Evolutionary conservation across 2,888 invertebrate genomes (phyloP), one percentile per base, ranked within the genome.

Genomic region (Epinotia nisella): DNA sequence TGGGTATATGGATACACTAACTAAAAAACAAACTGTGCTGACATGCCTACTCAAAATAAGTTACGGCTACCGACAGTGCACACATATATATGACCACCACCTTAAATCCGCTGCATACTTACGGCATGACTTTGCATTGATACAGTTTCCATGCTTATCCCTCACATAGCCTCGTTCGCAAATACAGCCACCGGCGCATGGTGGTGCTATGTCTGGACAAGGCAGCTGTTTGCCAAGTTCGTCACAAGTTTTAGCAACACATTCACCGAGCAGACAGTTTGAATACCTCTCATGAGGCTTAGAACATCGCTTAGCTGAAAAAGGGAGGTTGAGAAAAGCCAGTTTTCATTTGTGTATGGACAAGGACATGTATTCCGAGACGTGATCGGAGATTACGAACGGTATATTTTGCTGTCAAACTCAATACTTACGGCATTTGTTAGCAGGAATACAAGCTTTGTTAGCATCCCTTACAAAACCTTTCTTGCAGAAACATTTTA

Each of bases 161-260:
- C 70, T 70, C 11, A 76, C 65, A 17, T 62, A 76, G 21, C 74
- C 76, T 9, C 67, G 56, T 15, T 55, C 58, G 29, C 76, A 76
- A 13, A 68, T 53, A 21, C 76, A 76, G 15, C 70, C 76, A 1
- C 70, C 74, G 3, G 61, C 67, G 39, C 75, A 75, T 13, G 71
- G 75, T 1, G 24, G 51, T 3, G 51, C 45, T 17, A 73, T 49
- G n/a, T 19, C 17, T 2, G 71, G 59, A n/a, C 71, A 71, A 39
- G 65, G 13, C 5, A 74, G 60, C 2, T 65, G 65, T 17, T 66
- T 29, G 11, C 71, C 74, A 21, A 75, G 29, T n/a, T 75, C 64
- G 10, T 65, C 67, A 59, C 70, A 75, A 11, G 61, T 58, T 49
- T 56, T 75, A 5, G 75, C 55, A 1, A 17, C 15, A 19, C 75